A percentile compares a stretch with the other conserved stretches of the same genome.
Evolutionary conservation across 2,113 vertebrate genomes (phyloP).

Genomic region (Tenrec ecaudatus): DNA sequence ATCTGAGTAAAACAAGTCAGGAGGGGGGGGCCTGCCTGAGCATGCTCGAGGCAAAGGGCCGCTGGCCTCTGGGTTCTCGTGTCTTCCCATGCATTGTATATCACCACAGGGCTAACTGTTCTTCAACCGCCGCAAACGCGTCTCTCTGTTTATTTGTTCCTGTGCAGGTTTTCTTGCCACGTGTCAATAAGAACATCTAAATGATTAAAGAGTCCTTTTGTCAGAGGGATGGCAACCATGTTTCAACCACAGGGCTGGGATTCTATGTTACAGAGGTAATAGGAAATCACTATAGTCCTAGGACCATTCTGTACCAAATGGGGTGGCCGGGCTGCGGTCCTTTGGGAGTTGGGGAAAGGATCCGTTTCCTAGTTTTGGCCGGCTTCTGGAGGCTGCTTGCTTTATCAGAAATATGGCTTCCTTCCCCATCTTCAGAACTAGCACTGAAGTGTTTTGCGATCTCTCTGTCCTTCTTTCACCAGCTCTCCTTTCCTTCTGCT

Average conservation of each 20-base stretch:
- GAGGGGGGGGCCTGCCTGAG: neutral
- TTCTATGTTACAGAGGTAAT: neutral
- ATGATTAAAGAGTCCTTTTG: neutral
- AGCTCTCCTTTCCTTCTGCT: too few relatives aligned
- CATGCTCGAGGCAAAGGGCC: too few relatives aligned
- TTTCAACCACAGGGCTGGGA: too few relatives aligned
- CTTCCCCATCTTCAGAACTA: too few relatives aligned
- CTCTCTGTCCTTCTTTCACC: too few relatives aligned
- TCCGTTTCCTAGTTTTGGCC: neutral
- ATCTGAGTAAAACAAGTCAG: neutral
- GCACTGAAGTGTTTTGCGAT: too few relatives aligned
- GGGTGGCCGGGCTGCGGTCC: too few relatives aligned
- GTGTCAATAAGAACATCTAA: neutral
- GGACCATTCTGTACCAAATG: too few relatives aligned
- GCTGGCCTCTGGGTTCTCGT: neutral
- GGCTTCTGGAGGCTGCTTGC: too few relatives aligned
- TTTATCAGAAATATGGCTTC: too few relatives aligned
- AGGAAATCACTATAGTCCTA: neutral
- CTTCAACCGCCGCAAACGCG: neutral
- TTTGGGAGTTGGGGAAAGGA: too few relatives aligned
- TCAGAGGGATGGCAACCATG: neutral
- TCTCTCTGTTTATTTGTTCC: neutral
- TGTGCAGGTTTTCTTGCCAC: neutral
- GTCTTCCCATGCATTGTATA: accelerated
- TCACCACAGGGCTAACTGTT: accelerated